Evolutionary conservation across 2,888 invertebrate species (phyloP).

Genomic region (Rutpela maculata): DNA sequence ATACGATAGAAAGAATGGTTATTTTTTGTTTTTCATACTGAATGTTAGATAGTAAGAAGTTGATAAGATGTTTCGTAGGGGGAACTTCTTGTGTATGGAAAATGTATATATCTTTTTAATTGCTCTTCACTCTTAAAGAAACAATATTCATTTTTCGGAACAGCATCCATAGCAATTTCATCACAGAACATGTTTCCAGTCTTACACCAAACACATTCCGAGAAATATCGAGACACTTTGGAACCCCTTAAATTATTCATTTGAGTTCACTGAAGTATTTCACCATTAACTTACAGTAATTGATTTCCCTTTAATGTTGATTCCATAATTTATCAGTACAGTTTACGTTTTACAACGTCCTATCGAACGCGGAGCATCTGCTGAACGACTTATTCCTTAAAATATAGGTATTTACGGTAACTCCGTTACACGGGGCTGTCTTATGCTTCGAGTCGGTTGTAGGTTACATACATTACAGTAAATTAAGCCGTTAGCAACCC

Average conservation of each 20-base stretch:
- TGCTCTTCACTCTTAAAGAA: neutral
- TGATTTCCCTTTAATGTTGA: neutral
- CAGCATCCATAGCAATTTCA: neutral
- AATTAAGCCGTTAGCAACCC: neutral
- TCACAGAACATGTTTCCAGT: neutral
- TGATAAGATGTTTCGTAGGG: too few relatives aligned
- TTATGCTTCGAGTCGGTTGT: neutral
- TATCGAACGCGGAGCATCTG: neutral
- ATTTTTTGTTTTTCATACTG: too few relatives aligned
- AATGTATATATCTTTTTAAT: too few relatives aligned
- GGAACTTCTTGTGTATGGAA: too few relatives aligned
- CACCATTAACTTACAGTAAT: neutral
- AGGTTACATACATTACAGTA: neutral
- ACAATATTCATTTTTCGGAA: neutral
- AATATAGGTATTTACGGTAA: neutral
- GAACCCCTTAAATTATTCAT: neutral
- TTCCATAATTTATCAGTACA: neutral
- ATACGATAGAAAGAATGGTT: too few relatives aligned
- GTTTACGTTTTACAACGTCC: neutral
- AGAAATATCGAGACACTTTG: neutral
- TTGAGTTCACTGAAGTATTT: neutral
- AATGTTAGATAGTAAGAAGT: too few relatives aligned
- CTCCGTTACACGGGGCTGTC: neutral
- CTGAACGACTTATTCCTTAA: neutral
- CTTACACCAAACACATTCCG: neutral